Conservation (phyloP, 2,113 vertebrate genomes). For the Dascyllus trimaculatus region DNA sequence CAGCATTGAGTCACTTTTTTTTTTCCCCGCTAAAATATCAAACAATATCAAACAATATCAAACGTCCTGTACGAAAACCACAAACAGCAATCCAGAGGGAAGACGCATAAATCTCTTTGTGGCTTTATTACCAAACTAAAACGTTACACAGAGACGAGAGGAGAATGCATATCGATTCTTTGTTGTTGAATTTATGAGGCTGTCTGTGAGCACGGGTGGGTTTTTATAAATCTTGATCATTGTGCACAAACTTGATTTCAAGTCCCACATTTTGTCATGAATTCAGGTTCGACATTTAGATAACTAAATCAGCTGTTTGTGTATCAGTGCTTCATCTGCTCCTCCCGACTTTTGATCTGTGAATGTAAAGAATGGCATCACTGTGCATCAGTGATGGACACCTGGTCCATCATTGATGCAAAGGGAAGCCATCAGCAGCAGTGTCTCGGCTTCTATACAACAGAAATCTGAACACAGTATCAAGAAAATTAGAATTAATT, state of each 20-base stretch:
- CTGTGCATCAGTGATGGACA: no score
- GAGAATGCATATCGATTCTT: not conserved
- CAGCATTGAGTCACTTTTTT: slow-evolving; percentile 18
- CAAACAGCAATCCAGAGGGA: not conserved
- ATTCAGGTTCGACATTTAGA: not conserved
- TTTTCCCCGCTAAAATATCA: no score
- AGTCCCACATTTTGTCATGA: not conserved
- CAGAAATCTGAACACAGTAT: not conserved
- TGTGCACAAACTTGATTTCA: slow-evolving; percentile 4
- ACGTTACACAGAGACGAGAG: not conserved
- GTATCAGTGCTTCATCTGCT: not conserved
- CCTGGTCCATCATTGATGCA: no score
- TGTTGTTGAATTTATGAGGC: not conserved
- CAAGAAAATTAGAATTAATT: not conserved
- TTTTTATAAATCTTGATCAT: slow-evolving; percentile 7
- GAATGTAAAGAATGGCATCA: not conserved
- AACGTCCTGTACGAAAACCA: not conserved
- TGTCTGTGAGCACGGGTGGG: not conserved
- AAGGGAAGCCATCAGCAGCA: no score
- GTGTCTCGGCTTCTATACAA: not conserved
- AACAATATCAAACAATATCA: slow-evolving; percentile 1
- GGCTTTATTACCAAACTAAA: slow-evolving; percentile 3
- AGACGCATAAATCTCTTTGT: not conserved
- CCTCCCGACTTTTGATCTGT: not conserved
- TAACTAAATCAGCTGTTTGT: not conserved